These are phyloP conservation scores for Noctua pronuba DNA, from an alignment of 2,888 invertebrate genomes.

Conservation along the genomic window DNA sequence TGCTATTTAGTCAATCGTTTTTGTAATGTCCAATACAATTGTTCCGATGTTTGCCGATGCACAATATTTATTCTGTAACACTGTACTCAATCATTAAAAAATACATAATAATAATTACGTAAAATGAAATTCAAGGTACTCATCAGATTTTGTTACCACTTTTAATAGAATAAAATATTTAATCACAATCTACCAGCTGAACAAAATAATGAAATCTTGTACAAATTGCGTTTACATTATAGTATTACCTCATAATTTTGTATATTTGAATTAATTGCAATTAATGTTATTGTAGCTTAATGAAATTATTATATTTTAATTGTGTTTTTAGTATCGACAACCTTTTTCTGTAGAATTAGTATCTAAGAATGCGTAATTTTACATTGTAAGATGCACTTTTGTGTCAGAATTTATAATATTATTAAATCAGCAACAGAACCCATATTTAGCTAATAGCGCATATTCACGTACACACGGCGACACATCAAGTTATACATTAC, in stretches of 20 bases:
- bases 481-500: too few species aligned
- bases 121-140: slow-evolving; percentile 32
- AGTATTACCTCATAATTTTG: slow-evolving; percentile 75
- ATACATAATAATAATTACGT: slow-evolving; percentile 20
- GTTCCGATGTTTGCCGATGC: neutral
- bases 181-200: slow-evolving; percentile 57
- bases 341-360: slow-evolving; percentile 41
- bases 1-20: neutral
- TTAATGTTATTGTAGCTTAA: slow-evolving; percentile 60
- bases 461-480: neutral
- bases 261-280: slow-evolving; percentile 67
- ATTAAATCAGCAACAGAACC: neutral
- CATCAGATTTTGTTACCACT: slow-evolving; percentile 62
- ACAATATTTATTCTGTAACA: neutral
- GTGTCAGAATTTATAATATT: neutral
- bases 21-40: neutral
- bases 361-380: slow-evolving; percentile 2
- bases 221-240: slow-evolving; percentile 79
- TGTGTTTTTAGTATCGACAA: slow-evolving; percentile 68
- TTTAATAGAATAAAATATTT: slow-evolving; percentile 57
- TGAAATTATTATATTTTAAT: slow-evolving; percentile 61
- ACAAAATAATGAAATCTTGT: slow-evolving; percentile 77
- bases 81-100: slow-evolving; percentile 34
- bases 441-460: slow-evolving; percentile 2
- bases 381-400: neutral